These are phyloP conservation scores for Habrosyne pyritoides DNA, from an alignment of 2,888 invertebrate genomes.

Conservation along the genomic window DNA sequence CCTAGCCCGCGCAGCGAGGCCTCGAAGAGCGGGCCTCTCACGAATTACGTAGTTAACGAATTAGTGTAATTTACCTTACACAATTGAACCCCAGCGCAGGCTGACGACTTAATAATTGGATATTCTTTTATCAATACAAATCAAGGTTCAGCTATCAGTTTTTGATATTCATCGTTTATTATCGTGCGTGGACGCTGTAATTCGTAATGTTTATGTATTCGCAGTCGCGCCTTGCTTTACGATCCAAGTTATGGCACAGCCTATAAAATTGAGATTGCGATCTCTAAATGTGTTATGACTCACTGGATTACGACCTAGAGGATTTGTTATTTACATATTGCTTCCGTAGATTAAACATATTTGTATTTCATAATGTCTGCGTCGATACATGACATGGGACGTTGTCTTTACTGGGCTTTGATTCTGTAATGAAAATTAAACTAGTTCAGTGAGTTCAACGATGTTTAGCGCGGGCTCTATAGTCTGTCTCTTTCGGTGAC, in stretches of 20 bases:
- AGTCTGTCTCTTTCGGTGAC: no score
- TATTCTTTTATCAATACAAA: neutral
- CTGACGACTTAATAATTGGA: no score
- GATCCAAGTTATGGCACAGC: constrained; percentile 48
- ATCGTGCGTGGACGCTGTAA: neutral
- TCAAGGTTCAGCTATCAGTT: neutral
- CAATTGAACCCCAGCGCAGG: no score
- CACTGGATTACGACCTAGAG: constrained; percentile 28
- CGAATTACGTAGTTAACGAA: no score
- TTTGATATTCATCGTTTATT: neutral
- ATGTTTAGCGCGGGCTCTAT: no score
- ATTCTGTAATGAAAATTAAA: no score
- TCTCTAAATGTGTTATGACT: constrained; percentile 46
- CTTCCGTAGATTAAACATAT: constrained; percentile 6
- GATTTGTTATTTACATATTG: constrained; percentile 3
- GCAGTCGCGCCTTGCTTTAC: constrained; percentile 51
- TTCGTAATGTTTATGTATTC: constrained; percentile 50
- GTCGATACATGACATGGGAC: neutral
- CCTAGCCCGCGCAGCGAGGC: no score
- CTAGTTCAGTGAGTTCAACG: no score
- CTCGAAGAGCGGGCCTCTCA: no score
- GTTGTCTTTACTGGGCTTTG: no score
- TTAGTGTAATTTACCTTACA: no score
- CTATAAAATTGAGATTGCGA: constrained; percentile 58
- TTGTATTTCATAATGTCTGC: neutral